A percentile compares a stretch with the other conserved stretches of the same genome.
These are phyloP conservation scores for Catharus bicknelli DNA, from an alignment of 2,113 vertebrate genomes.

Conservation along the genomic window DNA sequence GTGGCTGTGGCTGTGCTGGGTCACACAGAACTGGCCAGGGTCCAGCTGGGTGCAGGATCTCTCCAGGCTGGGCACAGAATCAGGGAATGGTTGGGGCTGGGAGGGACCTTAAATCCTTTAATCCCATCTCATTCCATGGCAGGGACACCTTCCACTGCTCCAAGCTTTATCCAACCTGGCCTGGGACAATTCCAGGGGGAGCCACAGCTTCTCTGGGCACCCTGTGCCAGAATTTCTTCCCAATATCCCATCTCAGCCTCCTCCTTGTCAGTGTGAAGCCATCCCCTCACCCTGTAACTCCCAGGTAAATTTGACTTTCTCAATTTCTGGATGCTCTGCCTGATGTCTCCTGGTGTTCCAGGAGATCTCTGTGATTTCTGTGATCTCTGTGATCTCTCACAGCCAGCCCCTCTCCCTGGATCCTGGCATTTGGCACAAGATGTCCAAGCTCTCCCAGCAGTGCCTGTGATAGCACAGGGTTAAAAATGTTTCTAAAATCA, in stretches of 20 bases:
- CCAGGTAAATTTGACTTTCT: background rate
- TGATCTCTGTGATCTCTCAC: no score
- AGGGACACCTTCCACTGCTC: background rate
- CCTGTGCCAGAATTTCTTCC: background rate
- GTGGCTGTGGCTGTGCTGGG: background rate
- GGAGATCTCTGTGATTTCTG: background rate
- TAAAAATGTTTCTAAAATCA: no score
- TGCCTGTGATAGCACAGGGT: no score
- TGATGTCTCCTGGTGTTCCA: background rate
- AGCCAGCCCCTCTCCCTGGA: background rate
- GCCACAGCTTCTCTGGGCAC: background rate
- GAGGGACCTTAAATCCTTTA: background rate
- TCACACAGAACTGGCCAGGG: accelerated
- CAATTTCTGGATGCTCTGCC: background rate
- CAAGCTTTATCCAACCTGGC: accelerated
- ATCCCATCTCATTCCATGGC: background rate
- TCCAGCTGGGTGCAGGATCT: background rate
- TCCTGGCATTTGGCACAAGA: background rate
- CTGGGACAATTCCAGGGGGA: background rate
- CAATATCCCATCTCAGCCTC: background rate
- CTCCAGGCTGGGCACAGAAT: background rate
- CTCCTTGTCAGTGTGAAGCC: background rate
- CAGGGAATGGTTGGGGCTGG: background rate
- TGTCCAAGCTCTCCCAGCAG: no score
- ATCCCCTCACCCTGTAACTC: background rate